Evolutionary conservation across 2,113 vertebrate genomes (phyloP), one percentile per base, ranked within the genome.

Genomic region (Syngnathus scovelli): DNA sequence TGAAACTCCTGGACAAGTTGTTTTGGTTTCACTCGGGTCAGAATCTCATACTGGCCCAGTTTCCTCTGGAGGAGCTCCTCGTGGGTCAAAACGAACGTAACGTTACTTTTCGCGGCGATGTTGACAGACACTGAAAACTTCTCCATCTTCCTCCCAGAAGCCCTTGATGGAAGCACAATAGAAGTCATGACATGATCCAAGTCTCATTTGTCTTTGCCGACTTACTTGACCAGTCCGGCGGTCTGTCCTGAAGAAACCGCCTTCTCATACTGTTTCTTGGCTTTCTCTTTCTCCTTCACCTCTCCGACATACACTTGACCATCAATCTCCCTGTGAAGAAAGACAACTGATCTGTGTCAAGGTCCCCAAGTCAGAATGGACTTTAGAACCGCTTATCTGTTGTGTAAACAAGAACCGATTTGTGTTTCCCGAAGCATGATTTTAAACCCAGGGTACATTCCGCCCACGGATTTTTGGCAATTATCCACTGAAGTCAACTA

Each of bases 111-210:
- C 67, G 94, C 89, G 37, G 91, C 92, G 6, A 96, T 51, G 59
- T 93, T 95, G 70, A 98, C 89, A 6, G 93, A 94, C 72, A 98
- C 94, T 5, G 91, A 91, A 79, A 98, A 98, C 79, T 89, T 95
- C 82, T 98, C 96, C 86, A 96, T 96, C 69, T 92, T 95, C 75
- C 96, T 93, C 36, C 96, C 96, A 0, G 94, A 95, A 52, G 89
- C 76, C 23, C 86, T 83, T 4, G 48, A 66, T 23, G 1, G 67
- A 62, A 72, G 62, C 21, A 69, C n/a, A 70, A 7, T 10, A 61
- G 2, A 18, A 66, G 33, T 60, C 2, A 23, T 27, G 27, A 67
- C 36, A 33, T n/a, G 23, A 64, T 21, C 9, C 11, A 43, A 39
- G 59, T 62, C 12, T 3, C n/a, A 1, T n/a, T 55, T 39, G 7